Evolutionary conservation across 35 echinoderm and acorn worm genomes (phyloP).

Genomic region (Stichopus chloronotus): DNA sequence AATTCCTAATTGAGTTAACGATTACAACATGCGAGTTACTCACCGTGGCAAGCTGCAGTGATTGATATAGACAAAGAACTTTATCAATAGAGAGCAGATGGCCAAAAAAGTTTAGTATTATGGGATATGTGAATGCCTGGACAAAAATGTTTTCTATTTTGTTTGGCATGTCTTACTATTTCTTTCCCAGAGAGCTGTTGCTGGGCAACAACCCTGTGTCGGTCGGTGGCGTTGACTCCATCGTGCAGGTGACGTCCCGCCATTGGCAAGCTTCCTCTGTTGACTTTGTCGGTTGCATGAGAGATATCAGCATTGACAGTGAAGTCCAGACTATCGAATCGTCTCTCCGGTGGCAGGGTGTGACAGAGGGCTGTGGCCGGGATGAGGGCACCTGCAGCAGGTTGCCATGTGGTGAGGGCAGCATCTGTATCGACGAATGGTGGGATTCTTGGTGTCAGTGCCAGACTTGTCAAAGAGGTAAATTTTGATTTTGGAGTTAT

Average conservation of each 20-base stretch:
- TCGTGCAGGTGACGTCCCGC: conserved; percentile 57
- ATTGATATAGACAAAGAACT: too few species aligned
- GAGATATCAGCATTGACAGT: conserved; percentile 79
- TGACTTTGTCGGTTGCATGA: conserved; percentile 94
- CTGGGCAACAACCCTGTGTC: conserved; percentile 66
- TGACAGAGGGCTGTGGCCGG: conserved; percentile 68
- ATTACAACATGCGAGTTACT: too few species aligned
- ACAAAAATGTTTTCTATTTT: too few species aligned
- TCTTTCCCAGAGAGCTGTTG: conserved; percentile 64
- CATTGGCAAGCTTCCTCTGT: conserved; percentile 81
- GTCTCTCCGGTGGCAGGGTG: conserved; percentile 20
- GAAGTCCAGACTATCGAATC: conserved; percentile 36
- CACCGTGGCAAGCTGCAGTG: too few species aligned
- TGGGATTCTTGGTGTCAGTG: conserved; percentile 84
- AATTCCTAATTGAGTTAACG: too few species aligned
- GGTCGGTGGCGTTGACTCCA: conserved; percentile 77
- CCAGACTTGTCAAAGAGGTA: conserved; percentile 76
- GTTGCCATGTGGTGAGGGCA: conserved; percentile 22
- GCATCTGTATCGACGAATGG: conserved; percentile 91
- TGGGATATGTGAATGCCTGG: too few species aligned
- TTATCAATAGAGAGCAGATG: too few species aligned
- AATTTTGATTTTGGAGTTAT: neutral
- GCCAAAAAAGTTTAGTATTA: too few species aligned
- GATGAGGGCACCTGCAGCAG: conserved; percentile 55
- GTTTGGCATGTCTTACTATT: neutral